Base-by-base conservation (phyloP, 2,888 invertebrate species). In the Monopis laevigella region DNA sequence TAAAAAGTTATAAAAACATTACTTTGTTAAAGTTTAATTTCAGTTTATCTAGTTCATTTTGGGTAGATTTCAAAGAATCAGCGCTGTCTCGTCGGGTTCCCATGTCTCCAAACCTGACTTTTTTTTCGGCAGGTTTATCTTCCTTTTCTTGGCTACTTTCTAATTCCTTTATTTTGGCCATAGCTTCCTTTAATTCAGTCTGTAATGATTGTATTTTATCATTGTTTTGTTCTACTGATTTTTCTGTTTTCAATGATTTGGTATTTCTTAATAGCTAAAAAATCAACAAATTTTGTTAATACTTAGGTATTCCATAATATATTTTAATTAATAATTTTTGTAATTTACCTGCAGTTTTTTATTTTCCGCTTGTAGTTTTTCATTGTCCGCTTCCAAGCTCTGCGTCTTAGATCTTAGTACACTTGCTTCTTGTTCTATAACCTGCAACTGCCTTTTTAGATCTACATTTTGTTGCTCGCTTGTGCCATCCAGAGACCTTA, bases 391-490 rank as follows among this genome's bases (percentile, higher is more conserved):
- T 69, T 92, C 91, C 16, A 92, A 64, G 21, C 78, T 82, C 56
- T 86, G 85, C 12, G 86, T 84, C 67, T 88, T 90, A 18, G 83
- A 77, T 48, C 89, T 77, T 39, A 91, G 68, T 39, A 88, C 84
- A 40, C 78, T 78, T 2, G 88, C 88, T 69, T 92, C 92, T 65
- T 90, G 89, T 62, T 92, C 91, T 40, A 90, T 86, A 1, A 88
- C 82, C 69, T 89, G 88, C 32, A 92, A 70, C 62, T 92, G 91
- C 42, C 88, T 73, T 62, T 88, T 88, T 34, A 89, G 59, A 62
- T 92, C 90, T 7, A 89, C 67, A 44, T 84, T 82, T 59, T 86
- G 85, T 58, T 85, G 84, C 50, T 87, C 87, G 51, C 58, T 71
- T 10, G 19, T 11, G 43, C 80, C 68, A 58, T 86, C 86, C 43